Percentiles rank a stretch among this genome's conserved stretches.
phyloP scores from a whole-genome alignment of 2,797 vertebrate genomes.

The Lagorchestes hirsutus region DNA sequence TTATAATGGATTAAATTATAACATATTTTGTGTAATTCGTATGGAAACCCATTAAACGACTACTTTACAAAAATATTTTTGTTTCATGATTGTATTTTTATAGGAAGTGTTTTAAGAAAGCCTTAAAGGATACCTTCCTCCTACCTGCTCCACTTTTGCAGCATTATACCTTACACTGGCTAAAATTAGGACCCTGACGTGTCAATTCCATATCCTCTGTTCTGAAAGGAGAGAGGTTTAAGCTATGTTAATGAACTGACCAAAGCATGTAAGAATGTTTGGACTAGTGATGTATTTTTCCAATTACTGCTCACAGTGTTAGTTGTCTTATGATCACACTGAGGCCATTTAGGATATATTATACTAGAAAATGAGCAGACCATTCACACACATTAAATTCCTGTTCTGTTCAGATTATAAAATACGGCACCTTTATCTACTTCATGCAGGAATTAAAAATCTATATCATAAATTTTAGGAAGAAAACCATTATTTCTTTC shows the following conservation, averaged over 20 bases:
- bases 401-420: conserved; percentile 63
- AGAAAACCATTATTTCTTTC: conserved; percentile 43
- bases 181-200: neutral
- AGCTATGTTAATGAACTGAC: conserved; percentile 60
- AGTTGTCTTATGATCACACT: conserved; percentile 74
- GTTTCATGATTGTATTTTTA: neutral
- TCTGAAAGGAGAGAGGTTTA: conserved; percentile 63
- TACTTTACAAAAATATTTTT: neutral
- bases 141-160: neutral
- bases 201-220: conserved; percentile 54
- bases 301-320: conserved; percentile 79
- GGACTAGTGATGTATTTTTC: conserved; percentile 77
- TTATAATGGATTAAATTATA: no score
- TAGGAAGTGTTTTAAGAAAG: no score
- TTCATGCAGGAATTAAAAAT: conserved; percentile 70
- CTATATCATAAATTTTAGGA: conserved; percentile 64
- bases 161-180: conserved; percentile 18
- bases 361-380: conserved; percentile 77
- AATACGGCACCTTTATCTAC: conserved; percentile 72
- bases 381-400: conserved; percentile 67
- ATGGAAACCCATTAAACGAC: neutral
- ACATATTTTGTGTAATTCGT: no score
- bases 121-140: neutral
- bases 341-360: conserved; percentile 77
- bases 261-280: conserved; percentile 62